Conservation (phyloP, 2,797 vertebrate species). For the Lates japonicus region DNA sequence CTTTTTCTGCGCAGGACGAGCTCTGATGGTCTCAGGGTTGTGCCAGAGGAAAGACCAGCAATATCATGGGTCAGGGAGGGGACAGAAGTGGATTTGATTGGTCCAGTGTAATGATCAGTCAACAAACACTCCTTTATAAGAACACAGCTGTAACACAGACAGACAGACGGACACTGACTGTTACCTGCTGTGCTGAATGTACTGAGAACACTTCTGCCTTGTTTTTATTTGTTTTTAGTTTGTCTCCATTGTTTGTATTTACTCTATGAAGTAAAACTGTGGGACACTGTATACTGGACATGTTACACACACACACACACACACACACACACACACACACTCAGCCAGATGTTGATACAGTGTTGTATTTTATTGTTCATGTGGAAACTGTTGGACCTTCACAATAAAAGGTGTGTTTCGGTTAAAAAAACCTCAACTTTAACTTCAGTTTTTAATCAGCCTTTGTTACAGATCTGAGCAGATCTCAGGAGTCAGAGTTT, state of each 20-base stretch:
- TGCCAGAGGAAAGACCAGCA: background rate
- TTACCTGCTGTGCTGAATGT: constrained; percentile 50
- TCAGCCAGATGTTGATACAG: constrained; percentile 22
- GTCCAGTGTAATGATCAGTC: constrained; percentile 9
- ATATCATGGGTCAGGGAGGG: constrained; percentile 35
- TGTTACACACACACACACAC: constrained; percentile 40
- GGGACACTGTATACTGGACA: constrained; percentile 46
- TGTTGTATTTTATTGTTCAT: constrained; percentile 57
- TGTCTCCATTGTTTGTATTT: constrained; percentile 77
- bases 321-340: constrained; percentile 24
- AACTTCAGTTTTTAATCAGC: background rate
- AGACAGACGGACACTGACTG: constrained; percentile 14
- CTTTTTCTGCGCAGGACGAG: constrained; percentile 77
- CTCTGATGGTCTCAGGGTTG: constrained; percentile 67
- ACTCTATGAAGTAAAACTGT: constrained; percentile 82
- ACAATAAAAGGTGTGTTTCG: constrained; percentile 63
- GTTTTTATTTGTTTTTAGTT: constrained; percentile 47
- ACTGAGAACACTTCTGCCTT: constrained; percentile 42
- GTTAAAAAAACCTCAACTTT: constrained; percentile 11
- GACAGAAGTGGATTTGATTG: constrained; percentile 44
- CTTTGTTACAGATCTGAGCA: background rate
- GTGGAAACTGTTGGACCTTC: constrained; percentile 41
- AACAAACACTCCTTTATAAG: constrained; percentile 40
- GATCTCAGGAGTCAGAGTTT: background rate
- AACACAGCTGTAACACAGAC: constrained; percentile 28